Percentiles rank a stretch among this genome's conserved stretches.
Evolutionary conservation across 2,888 invertebrate genomes (phyloP).

Genomic region (Phengaris arion): DNA sequence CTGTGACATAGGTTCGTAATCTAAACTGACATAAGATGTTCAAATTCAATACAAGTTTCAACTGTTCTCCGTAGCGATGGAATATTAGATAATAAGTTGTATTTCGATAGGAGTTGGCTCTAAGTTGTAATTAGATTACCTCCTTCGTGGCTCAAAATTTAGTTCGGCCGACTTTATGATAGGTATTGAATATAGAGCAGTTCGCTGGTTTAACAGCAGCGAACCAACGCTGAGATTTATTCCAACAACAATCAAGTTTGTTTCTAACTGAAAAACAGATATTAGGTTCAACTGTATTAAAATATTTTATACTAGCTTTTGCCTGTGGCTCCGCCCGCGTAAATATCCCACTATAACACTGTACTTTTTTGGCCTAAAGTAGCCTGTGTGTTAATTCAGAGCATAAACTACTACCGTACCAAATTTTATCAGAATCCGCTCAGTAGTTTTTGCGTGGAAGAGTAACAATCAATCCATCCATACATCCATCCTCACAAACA

Average conservation of each 20-base stretch:
- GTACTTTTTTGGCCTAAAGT: no score
- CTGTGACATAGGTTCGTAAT: background rate
- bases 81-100: conserved; percentile 21
- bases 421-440: no score
- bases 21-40: background rate
- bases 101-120: background rate
- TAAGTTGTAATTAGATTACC: conserved; percentile 13
- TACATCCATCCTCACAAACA: no score
- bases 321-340: no score
- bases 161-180: conserved; percentile 9
- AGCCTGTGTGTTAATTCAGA: background rate
- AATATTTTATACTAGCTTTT: background rate
- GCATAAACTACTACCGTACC: background rate
- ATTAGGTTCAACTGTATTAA: background rate
- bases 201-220: background rate
- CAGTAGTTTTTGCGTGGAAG: no score
- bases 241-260: background rate
- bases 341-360: no score
- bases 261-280: background rate
- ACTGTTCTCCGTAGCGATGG: background rate
- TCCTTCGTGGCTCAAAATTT: conserved; percentile 2
- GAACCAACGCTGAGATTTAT: background rate
- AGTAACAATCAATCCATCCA: no score
- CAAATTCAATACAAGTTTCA: background rate
- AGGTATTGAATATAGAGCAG: background rate